These are phyloP conservation scores for Heliconius cydno DNA, from an alignment of 2,888 invertebrate species.

Conservation along the genomic window DNA sequence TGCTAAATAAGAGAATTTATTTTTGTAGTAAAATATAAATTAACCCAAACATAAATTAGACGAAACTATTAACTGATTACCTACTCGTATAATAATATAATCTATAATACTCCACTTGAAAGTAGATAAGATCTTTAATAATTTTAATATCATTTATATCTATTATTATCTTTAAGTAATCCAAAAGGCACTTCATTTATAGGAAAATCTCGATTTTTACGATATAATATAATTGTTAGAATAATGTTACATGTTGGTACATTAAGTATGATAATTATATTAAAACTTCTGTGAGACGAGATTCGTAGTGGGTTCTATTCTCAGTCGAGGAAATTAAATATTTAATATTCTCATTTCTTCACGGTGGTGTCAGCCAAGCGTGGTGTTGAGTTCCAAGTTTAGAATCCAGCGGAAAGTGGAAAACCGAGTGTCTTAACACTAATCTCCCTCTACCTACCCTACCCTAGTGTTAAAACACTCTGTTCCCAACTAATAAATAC, in stretches of 20 bases:
- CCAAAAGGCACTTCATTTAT: constrained; percentile 18
- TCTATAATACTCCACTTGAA: constrained; percentile 16
- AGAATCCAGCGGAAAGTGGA: no score
- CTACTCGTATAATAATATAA: constrained; percentile 3
- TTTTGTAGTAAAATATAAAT: background rate
- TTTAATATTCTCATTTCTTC: no score
- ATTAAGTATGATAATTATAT: no score
- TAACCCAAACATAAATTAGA: background rate
- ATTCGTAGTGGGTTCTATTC: no score
- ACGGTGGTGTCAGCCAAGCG: no score
- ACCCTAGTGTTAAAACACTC: no score
- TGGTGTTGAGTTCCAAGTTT: no score
- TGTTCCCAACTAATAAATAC: no score
- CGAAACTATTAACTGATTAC: constrained; percentile 6
- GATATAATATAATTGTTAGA: background rate
- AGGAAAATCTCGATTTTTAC: constrained; percentile 18
- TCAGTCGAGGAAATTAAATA: no score
- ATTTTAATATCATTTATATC: constrained; percentile 2
- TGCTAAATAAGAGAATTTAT: background rate
- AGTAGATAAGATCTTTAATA: constrained; percentile 13
- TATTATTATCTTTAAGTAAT: constrained; percentile 14
- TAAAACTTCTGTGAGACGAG: no score
- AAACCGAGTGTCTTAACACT: no score
- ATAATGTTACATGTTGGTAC: background rate
- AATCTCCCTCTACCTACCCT: no score